Evolutionary conservation across 2,888 invertebrate genomes (phyloP).

Genomic region (Prosapia bicincta): DNA sequence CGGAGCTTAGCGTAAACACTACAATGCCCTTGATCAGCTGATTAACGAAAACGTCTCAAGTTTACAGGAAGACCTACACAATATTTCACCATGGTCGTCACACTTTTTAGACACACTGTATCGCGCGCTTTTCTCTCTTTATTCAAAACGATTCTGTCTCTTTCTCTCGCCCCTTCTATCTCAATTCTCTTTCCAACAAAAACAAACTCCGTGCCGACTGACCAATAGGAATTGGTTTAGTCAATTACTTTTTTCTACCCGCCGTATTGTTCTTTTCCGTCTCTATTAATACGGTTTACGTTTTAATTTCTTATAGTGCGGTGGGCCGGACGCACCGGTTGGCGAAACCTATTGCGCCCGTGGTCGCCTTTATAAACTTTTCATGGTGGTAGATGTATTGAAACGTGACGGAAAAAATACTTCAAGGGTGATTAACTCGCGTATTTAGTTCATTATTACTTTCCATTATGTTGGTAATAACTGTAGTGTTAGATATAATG

Average conservation of each 20-base stretch:
- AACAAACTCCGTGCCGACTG: conserved; percentile 19
- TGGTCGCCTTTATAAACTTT: too few relatives aligned
- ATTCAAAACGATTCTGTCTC: conserved; percentile 15
- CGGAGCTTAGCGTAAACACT: neutral
- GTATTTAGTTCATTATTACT: neutral
- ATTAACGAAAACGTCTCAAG: neutral
- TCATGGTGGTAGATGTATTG: too few relatives aligned
- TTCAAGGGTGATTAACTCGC: too few relatives aligned
- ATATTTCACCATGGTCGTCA: neutral
- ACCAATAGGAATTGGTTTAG: conserved; percentile 26
- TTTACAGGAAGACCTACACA: neutral
- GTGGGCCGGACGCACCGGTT: neutral
- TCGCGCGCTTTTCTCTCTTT: conserved; percentile 13
- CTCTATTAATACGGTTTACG: conserved; percentile 27
- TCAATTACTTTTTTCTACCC: conserved; percentile 25
- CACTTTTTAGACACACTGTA: conserved; percentile 21
- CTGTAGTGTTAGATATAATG: neutral
- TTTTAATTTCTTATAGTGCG: conserved; percentile 23
- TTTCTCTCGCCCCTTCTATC: conserved; percentile 9
- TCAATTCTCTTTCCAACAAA: conserved; percentile 18
- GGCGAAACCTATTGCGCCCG: neutral
- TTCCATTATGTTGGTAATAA: neutral
- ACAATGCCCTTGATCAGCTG: neutral
- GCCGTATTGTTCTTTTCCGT: conserved; percentile 23
- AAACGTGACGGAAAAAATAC: too few relatives aligned